These are phyloP conservation scores for Alectura lathami DNA, from an alignment of 2,113 vertebrate species.

Conservation along the genomic window DNA sequence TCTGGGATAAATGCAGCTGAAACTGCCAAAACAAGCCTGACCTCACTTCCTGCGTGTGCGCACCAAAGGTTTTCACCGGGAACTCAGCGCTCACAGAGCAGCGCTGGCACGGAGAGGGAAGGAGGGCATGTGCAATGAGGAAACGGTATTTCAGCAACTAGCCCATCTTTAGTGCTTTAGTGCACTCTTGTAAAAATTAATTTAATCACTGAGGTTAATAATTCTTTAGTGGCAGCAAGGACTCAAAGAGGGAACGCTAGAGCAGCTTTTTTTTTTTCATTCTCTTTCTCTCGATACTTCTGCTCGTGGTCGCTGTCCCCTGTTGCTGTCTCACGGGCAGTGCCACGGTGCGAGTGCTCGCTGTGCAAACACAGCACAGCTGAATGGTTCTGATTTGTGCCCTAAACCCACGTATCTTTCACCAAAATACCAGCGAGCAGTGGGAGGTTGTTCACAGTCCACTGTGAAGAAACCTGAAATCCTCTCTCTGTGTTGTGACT, in stretches of 20 bases:
- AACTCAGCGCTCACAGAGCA: not conserved
- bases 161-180: not conserved
- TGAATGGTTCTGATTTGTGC: not conserved
- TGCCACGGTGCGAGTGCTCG: not conserved
- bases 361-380: fast-evolving
- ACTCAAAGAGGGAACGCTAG: not conserved
- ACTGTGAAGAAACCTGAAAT: not conserved
- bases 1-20: not conserved
- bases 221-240: not conserved
- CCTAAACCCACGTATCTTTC: not conserved
- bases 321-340: too few species aligned
- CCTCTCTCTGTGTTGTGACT: fast-evolving
- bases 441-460: not conserved
- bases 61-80: not conserved
- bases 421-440: not conserved
- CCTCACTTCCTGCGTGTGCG: conserved; percentile 16
- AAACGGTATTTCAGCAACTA: not conserved
- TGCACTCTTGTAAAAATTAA: not conserved
- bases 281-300: not conserved
- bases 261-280: not conserved
- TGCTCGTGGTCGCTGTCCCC: too few species aligned
- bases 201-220: not conserved
- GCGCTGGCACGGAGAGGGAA: not conserved
- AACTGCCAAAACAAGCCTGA: conserved; percentile 51
- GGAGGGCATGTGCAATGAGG: not conserved